Evolutionary conservation across 2,113 vertebrate species (phyloP), one percentile per base, ranked within the genome.

Genomic region (western clawed frog (Xenopus tropicalis)): DNA sequence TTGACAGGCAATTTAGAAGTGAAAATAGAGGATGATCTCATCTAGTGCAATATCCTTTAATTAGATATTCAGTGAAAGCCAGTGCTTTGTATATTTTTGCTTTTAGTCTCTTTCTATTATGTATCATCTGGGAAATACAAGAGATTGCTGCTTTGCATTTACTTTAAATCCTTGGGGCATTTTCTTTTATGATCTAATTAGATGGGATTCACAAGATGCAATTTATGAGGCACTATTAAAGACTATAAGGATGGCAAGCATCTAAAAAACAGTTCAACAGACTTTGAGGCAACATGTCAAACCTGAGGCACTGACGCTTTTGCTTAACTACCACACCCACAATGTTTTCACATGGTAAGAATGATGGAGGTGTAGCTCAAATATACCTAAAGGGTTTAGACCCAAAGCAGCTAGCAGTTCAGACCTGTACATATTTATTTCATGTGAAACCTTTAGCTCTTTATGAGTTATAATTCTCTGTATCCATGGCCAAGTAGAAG

Each of bases 221-320:
- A 68, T 74, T 74, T 74, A 74, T 58, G 23, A 74, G 59, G 25
- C 23, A 17, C 64, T 22, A 67, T 67, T 51, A 74, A 59, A 74
- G 13, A 46, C 19, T 21, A 24, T n/a, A 52, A 56, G 10, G 65
- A 65, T 61, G 23, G 44, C 19, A 48, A 14, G 21, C 48, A 43
- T 25, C 21, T 51, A 73, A 25, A 54, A 51, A 25, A 57, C 20
- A 46, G 21, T 19, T 58, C 65, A 17, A 17, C 44, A 48, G 16
- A 48, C 46, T 48, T 17, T 48, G 16, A 48, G 16, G 13, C 12
- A 48, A 48, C 16, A 14, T 14, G 12, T 48, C 46, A 8, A 13
- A 48, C 13, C 13, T 14, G 16, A 48, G 16, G 16, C 16, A 12
- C 46, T 14, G 13, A 14, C 10, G 16, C 12, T 48, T 13, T 48